Conservation (phyloP, 2,113 vertebrate genomes). For the Zosterops pallidus region DNA sequence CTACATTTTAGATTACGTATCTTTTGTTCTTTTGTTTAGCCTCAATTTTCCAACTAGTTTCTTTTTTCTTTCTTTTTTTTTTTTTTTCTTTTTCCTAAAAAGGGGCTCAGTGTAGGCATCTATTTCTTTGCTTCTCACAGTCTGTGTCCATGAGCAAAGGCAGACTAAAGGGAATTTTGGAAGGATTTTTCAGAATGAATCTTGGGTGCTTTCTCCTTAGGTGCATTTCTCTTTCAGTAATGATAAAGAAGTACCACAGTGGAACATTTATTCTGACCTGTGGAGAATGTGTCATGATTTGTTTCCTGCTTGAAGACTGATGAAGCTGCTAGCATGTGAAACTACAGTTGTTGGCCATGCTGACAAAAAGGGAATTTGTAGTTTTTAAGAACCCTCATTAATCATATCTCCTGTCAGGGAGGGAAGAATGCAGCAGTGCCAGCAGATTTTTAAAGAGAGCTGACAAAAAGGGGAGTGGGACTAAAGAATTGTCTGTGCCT, state of each 20-base stretch:
- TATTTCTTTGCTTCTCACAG: not conserved
- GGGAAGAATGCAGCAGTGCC: not conserved
- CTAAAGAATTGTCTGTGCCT: not conserved
- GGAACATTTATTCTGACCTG: slow-evolving; percentile 37
- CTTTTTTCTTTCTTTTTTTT: not conserved
- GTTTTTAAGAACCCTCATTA: slow-evolving; percentile 44
- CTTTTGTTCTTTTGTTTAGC: not conserved
- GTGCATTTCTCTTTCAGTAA: slow-evolving; percentile 44
- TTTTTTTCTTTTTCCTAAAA: not conserved
- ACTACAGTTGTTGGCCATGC: not conserved
- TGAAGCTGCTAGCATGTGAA: slow-evolving; percentile 30
- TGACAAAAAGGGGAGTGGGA: not conserved
- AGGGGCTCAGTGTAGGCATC: not conserved
- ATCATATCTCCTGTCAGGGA: not conserved
- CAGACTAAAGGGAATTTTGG: slow-evolving; percentile 9
- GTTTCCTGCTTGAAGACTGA: slow-evolving; percentile 46
- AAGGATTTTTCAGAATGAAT: slow-evolving; percentile 49
- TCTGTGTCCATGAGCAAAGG: not conserved
- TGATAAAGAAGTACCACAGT: slow-evolving; percentile 11
- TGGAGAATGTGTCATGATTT: slow-evolving; percentile 29
- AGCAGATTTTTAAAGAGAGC: not conserved
- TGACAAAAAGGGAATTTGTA: slow-evolving; percentile 41
- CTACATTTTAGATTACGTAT: not conserved
- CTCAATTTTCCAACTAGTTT: not conserved
- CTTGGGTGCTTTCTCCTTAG: slow-evolving; percentile 44